A percentile compares a stretch with the other conserved stretches of the same genome.
Evolutionary conservation across 2,113 vertebrate species (phyloP).

Genomic region (Alethe castanea): DNA sequence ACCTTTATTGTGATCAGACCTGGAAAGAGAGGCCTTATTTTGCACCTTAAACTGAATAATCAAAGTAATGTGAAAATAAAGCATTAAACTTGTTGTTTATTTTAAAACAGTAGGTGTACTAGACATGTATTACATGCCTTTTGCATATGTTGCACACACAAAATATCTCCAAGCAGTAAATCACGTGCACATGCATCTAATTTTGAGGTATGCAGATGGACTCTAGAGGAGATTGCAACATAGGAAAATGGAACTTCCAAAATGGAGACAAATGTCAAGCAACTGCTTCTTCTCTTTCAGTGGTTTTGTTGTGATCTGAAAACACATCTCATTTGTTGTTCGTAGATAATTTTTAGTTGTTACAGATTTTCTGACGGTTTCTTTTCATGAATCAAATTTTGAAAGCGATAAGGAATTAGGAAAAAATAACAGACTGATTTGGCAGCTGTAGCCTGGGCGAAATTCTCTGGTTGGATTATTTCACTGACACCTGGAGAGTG

Average conservation of each 20-base stretch:
- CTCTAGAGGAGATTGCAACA: neutral
- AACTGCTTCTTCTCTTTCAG: neutral
- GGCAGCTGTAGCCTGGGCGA: rapidly evolving
- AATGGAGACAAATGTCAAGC: neutral
- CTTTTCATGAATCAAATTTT: neutral
- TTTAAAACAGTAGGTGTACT: neutral
- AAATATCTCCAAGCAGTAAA: neutral
- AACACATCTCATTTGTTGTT: neutral
- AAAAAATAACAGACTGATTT: neutral
- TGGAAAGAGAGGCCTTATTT: neutral
- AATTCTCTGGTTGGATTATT: neutral
- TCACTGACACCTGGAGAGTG: neutral
- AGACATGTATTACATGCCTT: rapidly evolving
- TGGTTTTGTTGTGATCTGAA: neutral
- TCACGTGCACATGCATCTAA: neutral
- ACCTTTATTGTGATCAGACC: neutral
- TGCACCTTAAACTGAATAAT: neutral
- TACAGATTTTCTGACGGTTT: neutral
- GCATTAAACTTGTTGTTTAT: neutral
- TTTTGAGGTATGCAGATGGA: neutral
- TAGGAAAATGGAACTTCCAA: neutral
- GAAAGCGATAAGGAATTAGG: neutral
- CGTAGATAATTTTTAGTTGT: neutral
- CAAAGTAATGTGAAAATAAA: neutral
- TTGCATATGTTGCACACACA: neutral